Evolutionary conservation across 2,113 vertebrate genomes (phyloP), one percentile per base, ranked within the genome.

Genomic region (Chaetodon auriga): DNA sequence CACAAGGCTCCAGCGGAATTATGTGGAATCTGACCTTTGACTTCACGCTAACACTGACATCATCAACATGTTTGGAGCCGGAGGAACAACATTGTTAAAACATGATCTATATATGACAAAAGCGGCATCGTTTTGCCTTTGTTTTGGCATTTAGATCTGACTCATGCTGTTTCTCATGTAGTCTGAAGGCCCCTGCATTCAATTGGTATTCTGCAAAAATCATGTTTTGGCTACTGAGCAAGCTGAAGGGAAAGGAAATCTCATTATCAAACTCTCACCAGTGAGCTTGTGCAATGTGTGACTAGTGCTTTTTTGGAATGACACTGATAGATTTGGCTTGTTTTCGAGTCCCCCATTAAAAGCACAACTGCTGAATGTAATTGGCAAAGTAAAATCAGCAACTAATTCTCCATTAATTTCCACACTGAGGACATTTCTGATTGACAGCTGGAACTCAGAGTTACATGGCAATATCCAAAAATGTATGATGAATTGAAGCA

Each of bases 11-110:
- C 68, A 57, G 70, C 83, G 43, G 54, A 78, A 78, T 81, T 30
- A 87, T 78, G 65, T 75, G 63, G 79, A 89, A 83, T 91, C 85
- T 90, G 49, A 90, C 91, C 91, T 91, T 89, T 91, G 89, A 91
- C 88, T 54, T 84, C 13, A 45, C 9, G 57, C 70, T 85, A 57
- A 73, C 73, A 38, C 41, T 85, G 81, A 89, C 91, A 73, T 89
- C 86, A 87, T 78, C 65, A 61, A 36, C 45, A 48, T 78, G 76
- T 89, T 82, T 70, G 77, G 64, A 83, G 87, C 60, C 2, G 0
- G 12, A 55, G 63, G 66, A 82, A 83, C 60, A 83, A 55, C 70
- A 46, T 23, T 55, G 48, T 68, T 57, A 64, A 14, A 45, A 53
- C 43, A 61, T 62, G 63, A 82, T 85, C 14, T 51, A 12, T 30